A percentile compares a stretch with the other conserved stretches of the same genome.
phyloP scores from a whole-genome alignment of 2,888 invertebrate species.

The Uropetala carovei region DNA sequence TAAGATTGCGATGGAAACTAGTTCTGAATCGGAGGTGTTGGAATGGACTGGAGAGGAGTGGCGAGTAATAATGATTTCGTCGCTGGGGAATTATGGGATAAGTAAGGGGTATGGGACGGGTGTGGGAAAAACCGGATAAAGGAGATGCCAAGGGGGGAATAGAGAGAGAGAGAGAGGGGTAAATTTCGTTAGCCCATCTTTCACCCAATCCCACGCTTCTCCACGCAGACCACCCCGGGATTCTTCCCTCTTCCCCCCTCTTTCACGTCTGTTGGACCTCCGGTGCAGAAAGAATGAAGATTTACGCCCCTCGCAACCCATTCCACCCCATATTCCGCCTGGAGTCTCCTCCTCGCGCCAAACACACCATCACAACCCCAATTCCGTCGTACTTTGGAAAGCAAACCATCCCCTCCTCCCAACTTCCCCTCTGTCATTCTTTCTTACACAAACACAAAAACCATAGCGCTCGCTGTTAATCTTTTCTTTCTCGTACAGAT shows the following conservation, averaged over 20 bases:
- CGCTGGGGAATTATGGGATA: background rate
- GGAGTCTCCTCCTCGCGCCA: background rate
- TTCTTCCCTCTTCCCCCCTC: background rate
- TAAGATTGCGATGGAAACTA: too few species aligned
- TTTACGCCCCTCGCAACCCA: background rate
- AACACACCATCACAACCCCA: background rate
- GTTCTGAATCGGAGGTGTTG: too few species aligned
- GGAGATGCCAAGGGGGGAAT: background rate
- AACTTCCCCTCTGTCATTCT: background rate
- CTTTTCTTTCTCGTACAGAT: too few species aligned
- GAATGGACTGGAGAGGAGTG: background rate
- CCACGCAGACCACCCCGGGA: background rate
- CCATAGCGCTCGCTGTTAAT: too few species aligned
- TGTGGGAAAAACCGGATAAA: background rate
- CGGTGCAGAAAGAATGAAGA: conserved; percentile 58
- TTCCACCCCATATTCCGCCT: background rate
- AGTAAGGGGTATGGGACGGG: background rate
- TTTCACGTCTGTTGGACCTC: background rate
- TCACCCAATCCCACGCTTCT: conserved; percentile 42
- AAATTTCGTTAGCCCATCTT: background rate
- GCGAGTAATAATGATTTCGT: background rate
- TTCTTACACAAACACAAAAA: background rate
- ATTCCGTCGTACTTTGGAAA: background rate
- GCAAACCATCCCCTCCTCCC: background rate
- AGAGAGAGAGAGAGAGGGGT: background rate